A percentile compares a stretch with the other conserved stretches of the same genome.
Conservation (phyloP, 2,113 vertebrate species). For the Mastomys natalensis region DNA sequence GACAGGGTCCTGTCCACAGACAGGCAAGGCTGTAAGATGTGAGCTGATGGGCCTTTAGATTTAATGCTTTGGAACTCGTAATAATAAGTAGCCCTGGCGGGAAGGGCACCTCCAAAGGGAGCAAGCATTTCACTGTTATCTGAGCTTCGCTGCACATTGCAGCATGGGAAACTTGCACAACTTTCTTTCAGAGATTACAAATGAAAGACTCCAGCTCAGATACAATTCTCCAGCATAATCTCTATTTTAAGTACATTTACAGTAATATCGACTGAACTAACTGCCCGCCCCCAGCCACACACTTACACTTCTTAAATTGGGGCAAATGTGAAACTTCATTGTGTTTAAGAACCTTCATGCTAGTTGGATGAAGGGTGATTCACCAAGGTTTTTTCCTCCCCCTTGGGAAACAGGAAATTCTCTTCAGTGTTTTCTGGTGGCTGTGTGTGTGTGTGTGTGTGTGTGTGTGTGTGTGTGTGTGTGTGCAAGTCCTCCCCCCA, state of each 20-base stretch:
- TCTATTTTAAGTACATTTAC: slow-evolving; percentile 78
- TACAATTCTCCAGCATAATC: slow-evolving; percentile 72
- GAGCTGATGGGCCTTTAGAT: slow-evolving; percentile 90
- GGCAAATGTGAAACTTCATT: slow-evolving; percentile 1
- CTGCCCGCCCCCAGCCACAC: fast-evolving
- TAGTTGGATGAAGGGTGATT: slow-evolving; percentile 75
- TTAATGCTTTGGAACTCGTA: slow-evolving; percentile 86
- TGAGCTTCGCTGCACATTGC: slow-evolving; percentile 75
- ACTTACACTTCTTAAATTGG: background rate
- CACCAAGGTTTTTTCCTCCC: background rate
- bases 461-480: too few species aligned
- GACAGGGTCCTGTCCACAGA: slow-evolving; percentile 96
- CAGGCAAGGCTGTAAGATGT: slow-evolving; percentile 91
- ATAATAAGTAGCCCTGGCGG: slow-evolving; percentile 75
- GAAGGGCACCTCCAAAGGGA: slow-evolving; percentile 21
- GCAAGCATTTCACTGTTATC: slow-evolving; percentile 74
- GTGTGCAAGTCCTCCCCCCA: too few species aligned
- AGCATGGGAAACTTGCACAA: slow-evolving; percentile 70
- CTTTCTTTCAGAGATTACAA: slow-evolving; percentile 78
- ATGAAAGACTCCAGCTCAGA: slow-evolving; percentile 74
- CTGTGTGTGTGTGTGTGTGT: background rate
- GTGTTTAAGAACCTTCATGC: slow-evolving; percentile 50
- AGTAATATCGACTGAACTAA: slow-evolving; percentile 41
- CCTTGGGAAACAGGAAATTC: slow-evolving; percentile 70
- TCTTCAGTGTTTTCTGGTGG: background rate